These are phyloP conservation scores for Dolichomitus sp. DNA, from an alignment of 2,888 invertebrate species.

Conservation along the genomic window DNA sequence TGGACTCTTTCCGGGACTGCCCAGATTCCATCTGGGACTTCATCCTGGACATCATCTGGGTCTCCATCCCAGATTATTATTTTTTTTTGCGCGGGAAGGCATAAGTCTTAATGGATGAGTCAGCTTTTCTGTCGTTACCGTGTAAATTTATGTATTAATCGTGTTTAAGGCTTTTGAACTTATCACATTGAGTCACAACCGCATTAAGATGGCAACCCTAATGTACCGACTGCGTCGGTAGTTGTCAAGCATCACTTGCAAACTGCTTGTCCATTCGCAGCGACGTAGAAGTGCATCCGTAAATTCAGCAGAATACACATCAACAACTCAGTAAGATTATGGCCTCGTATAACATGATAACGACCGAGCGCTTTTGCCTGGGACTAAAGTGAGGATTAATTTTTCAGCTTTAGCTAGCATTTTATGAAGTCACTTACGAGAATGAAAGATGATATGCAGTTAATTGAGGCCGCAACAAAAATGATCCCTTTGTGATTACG, in stretches of 20 bases:
- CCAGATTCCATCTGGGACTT: too few species aligned
- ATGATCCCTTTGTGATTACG: not conserved
- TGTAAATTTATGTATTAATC: not conserved
- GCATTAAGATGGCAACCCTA: not conserved
- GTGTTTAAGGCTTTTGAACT: not conserved
- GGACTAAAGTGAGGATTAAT: not conserved
- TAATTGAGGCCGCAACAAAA: not conserved
- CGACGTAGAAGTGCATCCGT: not conserved
- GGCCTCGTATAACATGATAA: not conserved
- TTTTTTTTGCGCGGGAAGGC: too few species aligned
- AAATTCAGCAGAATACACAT: not conserved
- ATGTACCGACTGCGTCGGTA: not conserved
- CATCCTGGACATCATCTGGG: too few species aligned
- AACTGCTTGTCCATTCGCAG: too few species aligned
- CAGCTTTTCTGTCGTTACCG: not conserved
- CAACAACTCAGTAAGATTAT: not conserved
- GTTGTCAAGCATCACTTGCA: too few species aligned
- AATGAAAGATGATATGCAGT: not conserved
- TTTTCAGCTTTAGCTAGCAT: not conserved
- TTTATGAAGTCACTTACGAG: not conserved
- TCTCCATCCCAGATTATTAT: too few species aligned
- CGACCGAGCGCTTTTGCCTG: too few species aligned
- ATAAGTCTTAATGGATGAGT: not conserved
- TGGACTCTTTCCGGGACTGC: too few species aligned
- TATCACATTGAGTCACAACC: not conserved